phyloP scores from a whole-genome alignment of 2,113 vertebrate genomes.

The Neolamprologus tretocephalus region DNA sequence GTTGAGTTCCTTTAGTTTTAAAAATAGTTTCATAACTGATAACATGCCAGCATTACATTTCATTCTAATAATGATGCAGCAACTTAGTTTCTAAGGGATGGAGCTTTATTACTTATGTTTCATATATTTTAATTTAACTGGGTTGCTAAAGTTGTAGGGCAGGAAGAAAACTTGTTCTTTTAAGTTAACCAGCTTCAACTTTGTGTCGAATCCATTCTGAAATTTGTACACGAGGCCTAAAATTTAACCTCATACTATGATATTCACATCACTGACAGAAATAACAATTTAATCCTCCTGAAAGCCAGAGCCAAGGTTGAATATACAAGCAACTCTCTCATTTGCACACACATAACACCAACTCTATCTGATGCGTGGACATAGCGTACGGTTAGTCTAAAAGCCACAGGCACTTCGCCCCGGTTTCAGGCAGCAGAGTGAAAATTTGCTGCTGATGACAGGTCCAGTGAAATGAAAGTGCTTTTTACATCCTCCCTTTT shows the following conservation, averaged over 20 bases:
- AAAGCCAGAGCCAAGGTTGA: conserved; percentile 18
- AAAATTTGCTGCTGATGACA: conserved; percentile 72
- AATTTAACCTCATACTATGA: conserved; percentile 31
- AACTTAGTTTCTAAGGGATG: not conserved
- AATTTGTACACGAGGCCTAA: conserved; percentile 3
- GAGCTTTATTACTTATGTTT: not conserved
- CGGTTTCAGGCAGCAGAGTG: conserved; percentile 42
- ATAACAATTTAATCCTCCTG: conserved; percentile 28
- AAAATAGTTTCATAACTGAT: not conserved
- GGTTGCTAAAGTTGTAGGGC: not conserved
- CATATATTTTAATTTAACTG: not conserved
- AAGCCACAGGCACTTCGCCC: conserved; percentile 53
- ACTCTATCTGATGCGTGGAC: conserved; percentile 27
- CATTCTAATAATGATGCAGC: not conserved
- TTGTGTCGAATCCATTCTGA: not conserved
- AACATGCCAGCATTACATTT: not conserved
- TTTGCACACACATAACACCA: conserved; percentile 36
- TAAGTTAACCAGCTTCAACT: not conserved
- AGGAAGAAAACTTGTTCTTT: not conserved
- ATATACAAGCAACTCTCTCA: conserved; percentile 26
- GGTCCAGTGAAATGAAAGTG: conserved; percentile 60
- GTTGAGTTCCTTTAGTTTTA: not conserved
- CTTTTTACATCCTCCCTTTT: conserved; percentile 55
- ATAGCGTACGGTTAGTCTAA: conserved; percentile 14
- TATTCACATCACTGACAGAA: conserved; percentile 27